Conservation (phyloP, 2,113 vertebrate species). For the Pseudolaguvia tuberculata region DNA sequence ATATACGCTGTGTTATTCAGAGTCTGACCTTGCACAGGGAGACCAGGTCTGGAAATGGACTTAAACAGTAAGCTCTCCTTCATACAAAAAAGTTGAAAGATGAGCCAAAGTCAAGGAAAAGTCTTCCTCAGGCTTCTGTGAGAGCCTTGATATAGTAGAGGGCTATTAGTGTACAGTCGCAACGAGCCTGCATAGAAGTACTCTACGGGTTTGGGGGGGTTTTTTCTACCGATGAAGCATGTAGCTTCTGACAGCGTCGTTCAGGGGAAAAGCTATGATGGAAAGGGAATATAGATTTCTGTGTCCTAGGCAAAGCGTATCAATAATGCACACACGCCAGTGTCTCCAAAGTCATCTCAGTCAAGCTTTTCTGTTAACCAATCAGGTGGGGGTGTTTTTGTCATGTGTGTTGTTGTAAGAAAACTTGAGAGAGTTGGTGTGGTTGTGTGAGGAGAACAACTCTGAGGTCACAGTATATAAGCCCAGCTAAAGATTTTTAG, state of each 20-base stretch:
- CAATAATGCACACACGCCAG: conserved; percentile 18
- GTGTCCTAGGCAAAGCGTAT: conserved; percentile 40
- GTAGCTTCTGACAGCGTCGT: conserved; percentile 22
- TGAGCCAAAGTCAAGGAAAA: not conserved
- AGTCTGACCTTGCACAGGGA: conserved; percentile 32
- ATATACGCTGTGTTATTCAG: not conserved
- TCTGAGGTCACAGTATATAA: too few relatives aligned
- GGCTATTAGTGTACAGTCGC: conserved; percentile 5
- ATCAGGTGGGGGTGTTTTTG: not conserved
- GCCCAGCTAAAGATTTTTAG: too few relatives aligned
- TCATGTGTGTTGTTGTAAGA: too few relatives aligned
- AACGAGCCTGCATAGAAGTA: conserved; percentile 23
- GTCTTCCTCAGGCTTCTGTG: conserved; percentile 26
- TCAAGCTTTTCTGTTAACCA: conserved; percentile 25
- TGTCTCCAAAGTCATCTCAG: conserved; percentile 37
- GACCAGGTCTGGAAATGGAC: not conserved
- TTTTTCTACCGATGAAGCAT: conserved; percentile 2
- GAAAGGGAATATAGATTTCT: conserved; percentile 42
- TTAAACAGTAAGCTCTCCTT: conserved; percentile 8
- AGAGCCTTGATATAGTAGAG: conserved; percentile 3
- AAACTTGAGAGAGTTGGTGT: not conserved
- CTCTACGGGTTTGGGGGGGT: not conserved
- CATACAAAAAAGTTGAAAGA: not conserved
- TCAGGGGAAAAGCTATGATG: conserved; percentile 13
- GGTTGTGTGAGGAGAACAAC: not conserved